These are phyloP conservation scores for Orthonychiurus folsomi DNA, from an alignment of 2,888 invertebrate genomes.

Conservation along the genomic window DNA sequence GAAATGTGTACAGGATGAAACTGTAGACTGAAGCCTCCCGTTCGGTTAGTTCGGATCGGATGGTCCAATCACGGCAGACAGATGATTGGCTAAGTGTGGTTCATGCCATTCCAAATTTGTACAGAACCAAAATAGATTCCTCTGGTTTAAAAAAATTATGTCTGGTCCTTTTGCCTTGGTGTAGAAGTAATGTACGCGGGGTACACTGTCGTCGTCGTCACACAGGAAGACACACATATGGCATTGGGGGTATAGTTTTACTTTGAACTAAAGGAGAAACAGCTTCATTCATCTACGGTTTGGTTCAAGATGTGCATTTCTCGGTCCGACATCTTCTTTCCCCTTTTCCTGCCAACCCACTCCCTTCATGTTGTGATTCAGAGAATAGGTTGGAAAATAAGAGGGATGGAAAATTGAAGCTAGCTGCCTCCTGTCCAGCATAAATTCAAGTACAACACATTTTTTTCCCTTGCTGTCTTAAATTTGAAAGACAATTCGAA, in stretches of 20 bases:
- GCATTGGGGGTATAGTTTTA: neutral
- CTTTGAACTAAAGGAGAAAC: neutral
- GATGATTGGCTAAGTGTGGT: constrained; percentile 41
- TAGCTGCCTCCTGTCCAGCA: too few species aligned
- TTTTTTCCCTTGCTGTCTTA: too few species aligned
- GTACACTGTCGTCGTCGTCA: neutral
- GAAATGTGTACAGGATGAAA: constrained; percentile 13
- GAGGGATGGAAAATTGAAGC: too few species aligned
- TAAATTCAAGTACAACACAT: too few species aligned
- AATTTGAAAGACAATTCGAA: too few species aligned
- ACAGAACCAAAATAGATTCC: constrained; percentile 40
- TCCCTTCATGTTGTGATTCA: neutral
- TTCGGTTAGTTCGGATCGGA: constrained; percentile 31
- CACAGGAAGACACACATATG: neutral
- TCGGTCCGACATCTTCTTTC: neutral
- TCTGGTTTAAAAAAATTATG: constrained; percentile 12
- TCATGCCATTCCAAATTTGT: constrained; percentile 42
- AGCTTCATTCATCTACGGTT: neutral
- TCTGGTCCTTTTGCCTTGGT: neutral
- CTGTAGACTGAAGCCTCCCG: constrained; percentile 21
- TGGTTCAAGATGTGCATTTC: neutral
- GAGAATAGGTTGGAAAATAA: neutral
- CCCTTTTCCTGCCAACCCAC: neutral
- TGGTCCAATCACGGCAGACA: constrained; percentile 40
- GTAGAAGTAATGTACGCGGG: neutral